Conservation (phyloP, 2,797 vertebrate genomes). For the Anabas testudineus region DNA sequence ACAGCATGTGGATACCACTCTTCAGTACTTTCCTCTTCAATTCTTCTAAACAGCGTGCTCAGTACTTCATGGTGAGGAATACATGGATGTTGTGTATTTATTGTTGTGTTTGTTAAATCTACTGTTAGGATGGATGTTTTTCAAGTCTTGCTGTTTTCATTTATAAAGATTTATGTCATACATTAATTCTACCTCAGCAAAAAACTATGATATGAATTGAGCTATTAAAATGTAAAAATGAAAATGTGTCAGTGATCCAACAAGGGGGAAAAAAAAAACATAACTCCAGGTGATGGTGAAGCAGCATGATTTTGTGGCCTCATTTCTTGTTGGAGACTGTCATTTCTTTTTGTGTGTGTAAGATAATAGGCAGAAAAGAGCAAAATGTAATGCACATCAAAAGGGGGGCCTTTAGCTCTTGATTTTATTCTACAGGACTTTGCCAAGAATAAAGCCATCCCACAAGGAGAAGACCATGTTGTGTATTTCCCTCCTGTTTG, state of each 20-base stretch:
- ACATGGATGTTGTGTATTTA: no score
- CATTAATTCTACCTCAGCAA: no score
- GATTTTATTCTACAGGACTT: conserved; percentile 82
- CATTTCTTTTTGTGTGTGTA: conserved; percentile 20
- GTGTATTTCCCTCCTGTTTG: conserved; percentile 95
- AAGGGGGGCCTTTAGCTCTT: background rate
- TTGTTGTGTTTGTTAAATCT: no score
- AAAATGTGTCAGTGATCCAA: background rate
- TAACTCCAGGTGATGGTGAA: background rate
- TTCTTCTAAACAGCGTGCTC: conserved; percentile 89
- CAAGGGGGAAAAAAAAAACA: background rate
- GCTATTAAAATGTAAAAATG: background rate
- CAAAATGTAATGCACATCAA: background rate
- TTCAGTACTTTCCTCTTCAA: conserved; percentile 98
- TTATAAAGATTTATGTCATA: no score
- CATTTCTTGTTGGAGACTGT: conserved; percentile 7
- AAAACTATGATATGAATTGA: no score
- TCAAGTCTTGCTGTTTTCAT: no score
- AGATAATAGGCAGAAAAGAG: conserved; percentile 32
- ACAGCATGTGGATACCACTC: conserved; percentile 92
- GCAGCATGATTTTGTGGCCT: conserved; percentile 23
- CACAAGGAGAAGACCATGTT: conserved; percentile 89
- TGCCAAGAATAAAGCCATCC: conserved; percentile 93
- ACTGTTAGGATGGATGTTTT: no score
- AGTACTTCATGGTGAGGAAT: conserved; percentile 89